Evolutionary conservation across 2,113 vertebrate genomes (phyloP).

Genomic region (Peromyscus polionotus): DNA sequence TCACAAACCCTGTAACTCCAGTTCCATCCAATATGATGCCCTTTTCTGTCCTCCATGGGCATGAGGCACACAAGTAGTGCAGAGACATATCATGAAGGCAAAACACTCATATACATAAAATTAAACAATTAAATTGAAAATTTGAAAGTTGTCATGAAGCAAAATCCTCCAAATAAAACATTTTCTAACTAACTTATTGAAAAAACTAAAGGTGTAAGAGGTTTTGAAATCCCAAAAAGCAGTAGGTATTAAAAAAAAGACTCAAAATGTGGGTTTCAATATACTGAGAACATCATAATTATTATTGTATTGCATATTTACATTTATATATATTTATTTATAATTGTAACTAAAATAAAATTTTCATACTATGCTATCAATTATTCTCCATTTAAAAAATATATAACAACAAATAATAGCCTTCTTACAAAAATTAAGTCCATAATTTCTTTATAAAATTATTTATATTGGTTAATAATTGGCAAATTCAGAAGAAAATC

Average conservation of each 20-base stretch:
- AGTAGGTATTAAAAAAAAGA: background rate
- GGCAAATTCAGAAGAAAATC: slow-evolving; percentile 3
- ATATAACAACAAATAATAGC: background rate
- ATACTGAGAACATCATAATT: background rate
- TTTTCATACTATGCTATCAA: background rate
- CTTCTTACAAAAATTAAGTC: background rate
- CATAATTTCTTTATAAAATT: background rate
- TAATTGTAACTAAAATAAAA: background rate
- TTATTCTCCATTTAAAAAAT: slow-evolving; percentile 7
- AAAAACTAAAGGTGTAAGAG: background rate
- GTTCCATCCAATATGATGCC: background rate
- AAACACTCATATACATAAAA: background rate
- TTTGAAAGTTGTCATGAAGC: background rate
- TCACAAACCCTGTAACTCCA: background rate
- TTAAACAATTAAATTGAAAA: background rate
- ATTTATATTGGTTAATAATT: background rate
- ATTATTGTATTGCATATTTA: background rate
- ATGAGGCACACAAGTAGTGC: background rate
- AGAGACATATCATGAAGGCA: background rate
- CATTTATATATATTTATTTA: background rate
- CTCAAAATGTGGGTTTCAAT: background rate
- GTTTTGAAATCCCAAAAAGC: background rate
- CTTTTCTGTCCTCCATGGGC: background rate
- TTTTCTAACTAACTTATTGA: slow-evolving; percentile 19
- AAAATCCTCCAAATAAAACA: background rate